phyloP scores from a whole-genome alignment of 2,888 invertebrate genomes.

The Netelia virgata region DNA sequence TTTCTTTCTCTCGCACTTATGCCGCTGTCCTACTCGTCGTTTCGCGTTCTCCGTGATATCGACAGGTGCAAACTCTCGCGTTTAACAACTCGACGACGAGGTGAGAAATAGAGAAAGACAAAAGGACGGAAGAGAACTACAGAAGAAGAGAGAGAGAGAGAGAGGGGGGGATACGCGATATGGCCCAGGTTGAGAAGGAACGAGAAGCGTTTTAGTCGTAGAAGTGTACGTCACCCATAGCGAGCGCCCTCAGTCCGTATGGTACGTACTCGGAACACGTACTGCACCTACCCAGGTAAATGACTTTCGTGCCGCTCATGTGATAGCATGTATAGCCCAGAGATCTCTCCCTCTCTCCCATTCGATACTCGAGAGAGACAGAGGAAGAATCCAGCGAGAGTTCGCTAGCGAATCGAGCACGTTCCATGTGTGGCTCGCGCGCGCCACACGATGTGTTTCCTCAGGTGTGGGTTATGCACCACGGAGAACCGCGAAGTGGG shows the following conservation, averaged over 20 bases:
- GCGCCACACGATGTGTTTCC: constrained; percentile 36
- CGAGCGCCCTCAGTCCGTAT: constrained; percentile 17
- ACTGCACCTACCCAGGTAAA: constrained; percentile 66
- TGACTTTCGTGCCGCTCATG: constrained; percentile 66
- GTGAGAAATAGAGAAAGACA: constrained; percentile 56
- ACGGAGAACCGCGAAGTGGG: constrained; percentile 63
- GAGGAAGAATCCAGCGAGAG: constrained; percentile 35
- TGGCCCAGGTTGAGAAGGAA: constrained; percentile 30
- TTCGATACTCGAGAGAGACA: constrained; percentile 33
- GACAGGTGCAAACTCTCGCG: constrained; percentile 78
- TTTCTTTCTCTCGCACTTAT: constrained; percentile 23
- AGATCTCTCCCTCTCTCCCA: constrained; percentile 9
- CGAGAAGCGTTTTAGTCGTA: constrained; percentile 53
- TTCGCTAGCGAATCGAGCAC: constrained; percentile 60
- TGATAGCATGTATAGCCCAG: constrained; percentile 31
- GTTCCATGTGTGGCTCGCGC: constrained; percentile 40
- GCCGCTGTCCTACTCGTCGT: constrained; percentile 49
- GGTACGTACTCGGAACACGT: constrained; percentile 65
- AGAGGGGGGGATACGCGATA: constrained; percentile 21
- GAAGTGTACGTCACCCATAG: constrained; percentile 41
- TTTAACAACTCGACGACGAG: constrained; percentile 71
- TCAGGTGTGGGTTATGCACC: constrained; percentile 29
- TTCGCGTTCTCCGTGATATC: constrained; percentile 72
- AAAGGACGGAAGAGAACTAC: neutral
- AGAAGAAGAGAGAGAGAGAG: constrained; percentile 5